Percentiles rank a stretch among this genome's conserved stretches.
Evolutionary conservation across 2,113 vertebrate genomes (phyloP).

Genomic region (Perca fluviatilis): DNA sequence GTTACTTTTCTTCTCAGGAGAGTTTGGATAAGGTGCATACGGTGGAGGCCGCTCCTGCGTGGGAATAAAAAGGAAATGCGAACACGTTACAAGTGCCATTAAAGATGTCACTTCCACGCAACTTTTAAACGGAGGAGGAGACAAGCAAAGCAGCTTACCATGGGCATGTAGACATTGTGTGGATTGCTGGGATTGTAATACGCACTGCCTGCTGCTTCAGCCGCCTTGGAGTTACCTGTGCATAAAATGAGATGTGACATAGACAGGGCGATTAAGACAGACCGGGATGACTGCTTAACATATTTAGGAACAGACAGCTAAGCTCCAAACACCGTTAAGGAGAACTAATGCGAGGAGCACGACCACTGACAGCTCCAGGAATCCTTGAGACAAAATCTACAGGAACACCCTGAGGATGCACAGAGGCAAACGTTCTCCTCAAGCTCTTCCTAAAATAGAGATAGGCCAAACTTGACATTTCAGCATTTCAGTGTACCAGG

Average conservation of each 20-base stretch:
- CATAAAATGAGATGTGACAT: slow-evolving; percentile 26
- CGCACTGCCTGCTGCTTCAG: slow-evolving; percentile 89
- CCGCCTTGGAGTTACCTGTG: slow-evolving; percentile 87
- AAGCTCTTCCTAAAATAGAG: slow-evolving; percentile 8
- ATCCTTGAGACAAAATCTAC: slow-evolving; percentile 31
- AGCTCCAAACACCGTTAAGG: slow-evolving; percentile 12
- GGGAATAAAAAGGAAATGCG: neutral
- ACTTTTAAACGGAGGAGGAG: neutral
- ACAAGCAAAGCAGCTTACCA: slow-evolving; percentile 80
- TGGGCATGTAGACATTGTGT: slow-evolving; percentile 94
- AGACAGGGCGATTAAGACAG: slow-evolving; percentile 16
- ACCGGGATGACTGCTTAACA: slow-evolving; percentile 16
- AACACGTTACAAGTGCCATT: neutral
- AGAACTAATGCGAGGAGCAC: slow-evolving; percentile 35
- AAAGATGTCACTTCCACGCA: neutral
- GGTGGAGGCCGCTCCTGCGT: slow-evolving; percentile 89
- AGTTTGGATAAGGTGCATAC: slow-evolving; percentile 81
- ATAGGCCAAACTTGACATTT: slow-evolving; percentile 23
- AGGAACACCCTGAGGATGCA: slow-evolving; percentile 10
- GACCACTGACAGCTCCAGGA: slow-evolving; percentile 45
- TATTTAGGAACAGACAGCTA: slow-evolving; percentile 41
- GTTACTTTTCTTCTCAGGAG: slow-evolving; percentile 88
- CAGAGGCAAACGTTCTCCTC: slow-evolving; percentile 13
- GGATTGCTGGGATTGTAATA: slow-evolving; percentile 93
- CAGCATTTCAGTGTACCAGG: neutral